phyloP scores from a whole-genome alignment of 2,888 invertebrate species.

The Cerastoderma edule region DNA sequence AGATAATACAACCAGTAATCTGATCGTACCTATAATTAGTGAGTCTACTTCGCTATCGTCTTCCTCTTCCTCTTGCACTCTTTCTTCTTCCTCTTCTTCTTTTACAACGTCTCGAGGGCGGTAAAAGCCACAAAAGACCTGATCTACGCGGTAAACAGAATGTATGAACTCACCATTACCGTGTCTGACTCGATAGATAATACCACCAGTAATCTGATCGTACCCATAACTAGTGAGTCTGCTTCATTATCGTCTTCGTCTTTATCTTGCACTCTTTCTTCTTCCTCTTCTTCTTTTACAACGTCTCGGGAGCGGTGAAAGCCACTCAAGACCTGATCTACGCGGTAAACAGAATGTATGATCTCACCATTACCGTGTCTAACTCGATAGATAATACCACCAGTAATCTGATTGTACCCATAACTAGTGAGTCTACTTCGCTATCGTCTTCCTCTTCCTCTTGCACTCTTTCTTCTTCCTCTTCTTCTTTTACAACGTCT shows the following conservation, averaged over 20 bases:
- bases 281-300: not conserved
- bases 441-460: too few relatives aligned
- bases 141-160: constrained; percentile 46
- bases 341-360: constrained; percentile 48
- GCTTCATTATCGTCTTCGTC: not conserved
- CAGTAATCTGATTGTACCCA: constrained; percentile 34
- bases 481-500: constrained; percentile 26
- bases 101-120: constrained; percentile 48
- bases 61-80: too few relatives aligned
- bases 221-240: constrained; percentile 52
- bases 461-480: too few relatives aligned
- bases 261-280: too few relatives aligned
- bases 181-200: constrained; percentile 47
- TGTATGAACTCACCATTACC: constrained; percentile 53
- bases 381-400: constrained; percentile 43
- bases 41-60: constrained; percentile 2
- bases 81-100: too few relatives aligned
- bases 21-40: constrained; percentile 52
- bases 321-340: constrained; percentile 47
- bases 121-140: constrained; percentile 45
- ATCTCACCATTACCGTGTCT: constrained; percentile 53
- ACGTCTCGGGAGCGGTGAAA: constrained; percentile 52
- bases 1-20: constrained; percentile 29
- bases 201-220: constrained; percentile 33
- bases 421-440: constrained; percentile 46